phyloP scores from a whole-genome alignment of 2,797 vertebrate genomes.

The Gymnoscopelus microlampas region DNA sequence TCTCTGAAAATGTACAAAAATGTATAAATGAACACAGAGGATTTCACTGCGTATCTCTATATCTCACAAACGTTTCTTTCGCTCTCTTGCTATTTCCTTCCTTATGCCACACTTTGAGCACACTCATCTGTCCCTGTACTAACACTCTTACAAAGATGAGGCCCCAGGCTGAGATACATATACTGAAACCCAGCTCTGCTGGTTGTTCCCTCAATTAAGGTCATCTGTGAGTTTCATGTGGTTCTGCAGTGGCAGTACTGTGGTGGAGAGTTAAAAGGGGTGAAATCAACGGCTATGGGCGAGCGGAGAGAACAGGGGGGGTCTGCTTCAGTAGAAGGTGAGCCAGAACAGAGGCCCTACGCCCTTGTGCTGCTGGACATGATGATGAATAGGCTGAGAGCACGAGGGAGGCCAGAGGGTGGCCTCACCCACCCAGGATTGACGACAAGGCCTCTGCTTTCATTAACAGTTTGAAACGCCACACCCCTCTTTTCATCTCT shows the following conservation, averaged over 20 bases:
- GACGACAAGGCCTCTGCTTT: slow-evolving; percentile 26
- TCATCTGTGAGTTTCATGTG: slow-evolving; percentile 47
- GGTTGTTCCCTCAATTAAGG: slow-evolving; percentile 62
- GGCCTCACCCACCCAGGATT: slow-evolving; percentile 8
- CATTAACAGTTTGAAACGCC: slow-evolving; percentile 34
- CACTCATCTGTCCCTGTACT: slow-evolving; percentile 8
- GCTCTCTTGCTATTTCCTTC: neutral
- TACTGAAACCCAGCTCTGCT: slow-evolving; percentile 30
- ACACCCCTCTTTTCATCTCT: slow-evolving; percentile 28
- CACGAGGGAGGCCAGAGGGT: slow-evolving; percentile 27
- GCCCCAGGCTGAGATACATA: slow-evolving; percentile 10
- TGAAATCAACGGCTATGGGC: slow-evolving; percentile 36
- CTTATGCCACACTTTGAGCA: slow-evolving; percentile 4
- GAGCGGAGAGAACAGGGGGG: slow-evolving; percentile 27
- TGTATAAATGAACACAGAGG: too few species aligned
- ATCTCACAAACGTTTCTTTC: slow-evolving; percentile 14
- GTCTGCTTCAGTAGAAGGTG: slow-evolving; percentile 49
- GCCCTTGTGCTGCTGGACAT: slow-evolving; percentile 29
- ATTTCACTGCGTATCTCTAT: too few species aligned
- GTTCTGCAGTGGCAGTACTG: slow-evolving; percentile 35
- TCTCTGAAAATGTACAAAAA: too few species aligned
- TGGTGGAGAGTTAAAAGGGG: slow-evolving; percentile 51
- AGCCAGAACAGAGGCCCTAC: slow-evolving; percentile 11
- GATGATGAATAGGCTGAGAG: slow-evolving; percentile 38
- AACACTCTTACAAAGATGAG: slow-evolving; percentile 21